Evolutionary conservation across 1,140 invertebrate genomes (phyloP), one percentile per base, ranked within the genome.

Genomic region (Drosophila elegans): DNA sequence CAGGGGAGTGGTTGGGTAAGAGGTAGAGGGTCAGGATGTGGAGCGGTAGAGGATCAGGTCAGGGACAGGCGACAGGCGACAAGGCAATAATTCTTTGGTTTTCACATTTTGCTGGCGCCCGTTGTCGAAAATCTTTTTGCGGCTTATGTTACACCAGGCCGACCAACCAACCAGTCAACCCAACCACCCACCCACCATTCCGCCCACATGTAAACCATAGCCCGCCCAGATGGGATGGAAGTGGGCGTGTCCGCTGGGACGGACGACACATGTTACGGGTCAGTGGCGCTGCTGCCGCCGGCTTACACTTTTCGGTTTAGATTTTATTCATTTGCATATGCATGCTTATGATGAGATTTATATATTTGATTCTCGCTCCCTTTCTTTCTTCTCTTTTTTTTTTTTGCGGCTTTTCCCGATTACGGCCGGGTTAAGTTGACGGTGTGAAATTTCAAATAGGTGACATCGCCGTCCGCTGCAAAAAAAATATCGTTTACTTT

Each of bases 121-220:
- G 74, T 71, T 80, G 84, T 78, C 84, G 83, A 88, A 88, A 83
- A 89, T 83, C 84, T 86, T 83, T 88, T 88, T 89, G 79, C 84
- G 84, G 84, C 80, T 89, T 88, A 89, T 83, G 77, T 68, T 84
- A 74, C 74, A 71, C 38, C 66, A 68, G 39, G 13, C 32, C 34
- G 11, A 29, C n/a, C 16, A 21, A 21, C 45, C 45, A 27, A 11
- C 25, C 45, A 46, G 13, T 16, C n/a, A 29, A 29, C 11, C 27
- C 34, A 53, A 11, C 16, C 9, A 10, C 27, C 44, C 42, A 13
- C 29, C 42, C 55, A 36, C n/a, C 16, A 16, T 4, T 11, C 27
- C 29, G 13, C 13, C 10, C 49, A 51, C 25, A 25, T 10, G 16
- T 21, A 21, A 1, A 0, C 16, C 16, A 21, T 21, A 21, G 16